phyloP scores from a whole-genome alignment of 2,113 vertebrate species.

The Melanerpes formicivorus region DNA sequence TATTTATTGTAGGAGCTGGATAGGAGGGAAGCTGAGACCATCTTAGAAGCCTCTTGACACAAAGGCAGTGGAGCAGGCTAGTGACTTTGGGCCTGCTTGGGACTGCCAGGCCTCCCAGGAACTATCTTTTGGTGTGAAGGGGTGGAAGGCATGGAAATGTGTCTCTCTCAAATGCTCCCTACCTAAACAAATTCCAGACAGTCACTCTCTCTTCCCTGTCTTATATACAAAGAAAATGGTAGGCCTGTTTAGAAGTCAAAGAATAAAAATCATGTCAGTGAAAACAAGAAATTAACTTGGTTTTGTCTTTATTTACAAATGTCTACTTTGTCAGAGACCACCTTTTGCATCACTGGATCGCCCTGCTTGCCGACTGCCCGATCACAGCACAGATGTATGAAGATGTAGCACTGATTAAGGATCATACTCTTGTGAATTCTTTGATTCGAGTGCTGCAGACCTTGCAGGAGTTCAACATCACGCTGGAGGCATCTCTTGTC shows the following conservation, averaged over 20 bases:
- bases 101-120: neutral
- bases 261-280: neutral
- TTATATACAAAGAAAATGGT: neutral
- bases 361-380: conserved; percentile 94
- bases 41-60: neutral
- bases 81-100: neutral
- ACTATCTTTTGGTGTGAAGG: neutral
- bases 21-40: neutral
- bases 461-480: conserved; percentile 98
- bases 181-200: neutral
- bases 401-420: conserved; percentile 92
- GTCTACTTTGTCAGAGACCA: conserved; percentile 86
- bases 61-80: neutral
- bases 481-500: conserved; percentile 93
- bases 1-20: neutral
- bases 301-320: conserved; percentile 40
- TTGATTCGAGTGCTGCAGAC: conserved; percentile 97
- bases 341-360: conserved; percentile 97
- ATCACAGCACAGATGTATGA: conserved; percentile 98
- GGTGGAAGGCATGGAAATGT: neutral
- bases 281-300: conserved; percentile 29
- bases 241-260: neutral
- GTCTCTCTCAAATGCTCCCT: neutral
- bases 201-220: neutral
- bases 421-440: conserved; percentile 95